Evolutionary conservation across 2,888 invertebrate genomes (phyloP).

Genomic region (Epistrophe eligans): DNA sequence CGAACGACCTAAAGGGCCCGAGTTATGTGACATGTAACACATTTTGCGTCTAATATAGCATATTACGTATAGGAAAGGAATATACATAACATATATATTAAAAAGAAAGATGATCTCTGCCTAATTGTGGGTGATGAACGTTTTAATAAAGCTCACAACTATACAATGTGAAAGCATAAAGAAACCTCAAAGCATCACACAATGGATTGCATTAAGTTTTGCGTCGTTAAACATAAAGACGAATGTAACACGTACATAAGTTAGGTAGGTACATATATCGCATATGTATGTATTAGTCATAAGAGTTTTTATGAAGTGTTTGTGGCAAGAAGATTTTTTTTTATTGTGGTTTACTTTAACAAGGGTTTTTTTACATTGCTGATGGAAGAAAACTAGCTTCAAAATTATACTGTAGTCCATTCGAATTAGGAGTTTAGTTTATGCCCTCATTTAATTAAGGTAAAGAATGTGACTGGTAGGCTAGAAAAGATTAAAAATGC

Average conservation of each 20-base stretch:
- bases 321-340: neutral
- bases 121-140: conserved; percentile 54
- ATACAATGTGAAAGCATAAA: conserved; percentile 13
- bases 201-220: conserved; percentile 29
- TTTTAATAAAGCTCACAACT: conserved; percentile 47
- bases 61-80: conserved; percentile 11
- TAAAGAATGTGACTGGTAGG: neutral
- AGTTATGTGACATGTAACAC: conserved; percentile 55
- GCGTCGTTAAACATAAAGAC: conserved; percentile 11
- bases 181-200: conserved; percentile 25
- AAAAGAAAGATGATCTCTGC: conserved; percentile 43
- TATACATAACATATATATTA: too few relatives aligned
- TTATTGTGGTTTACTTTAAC: neutral
- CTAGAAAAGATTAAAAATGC: neutral
- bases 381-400: neutral
- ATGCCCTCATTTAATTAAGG: neutral
- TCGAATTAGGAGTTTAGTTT: neutral
- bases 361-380: neutral
- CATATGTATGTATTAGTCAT: too few relatives aligned
- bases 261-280: neutral
- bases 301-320: conserved; percentile 18
- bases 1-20: conserved; percentile 16
- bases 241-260: neutral
- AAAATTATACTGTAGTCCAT: neutral
- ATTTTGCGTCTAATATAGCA: conserved; percentile 35